These are phyloP conservation scores for Hydrocynus forskahlii DNA, from an alignment of 2,797 vertebrate genomes.

Conservation along the genomic window DNA sequence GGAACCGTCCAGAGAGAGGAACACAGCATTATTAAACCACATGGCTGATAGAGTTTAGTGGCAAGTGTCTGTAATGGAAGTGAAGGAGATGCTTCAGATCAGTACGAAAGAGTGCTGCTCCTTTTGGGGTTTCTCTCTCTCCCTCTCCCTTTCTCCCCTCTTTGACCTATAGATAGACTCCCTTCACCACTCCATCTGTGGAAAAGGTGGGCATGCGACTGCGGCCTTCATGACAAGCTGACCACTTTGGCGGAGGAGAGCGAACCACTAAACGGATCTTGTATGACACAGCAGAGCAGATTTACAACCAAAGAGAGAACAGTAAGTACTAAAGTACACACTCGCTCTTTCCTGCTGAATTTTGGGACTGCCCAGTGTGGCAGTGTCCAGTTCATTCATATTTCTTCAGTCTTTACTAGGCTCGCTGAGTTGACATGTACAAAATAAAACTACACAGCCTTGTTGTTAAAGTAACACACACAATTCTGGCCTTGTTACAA, in stretches of 20 bases:
- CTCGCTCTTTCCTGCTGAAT: constrained; percentile 20
- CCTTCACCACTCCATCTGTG: constrained; percentile 20
- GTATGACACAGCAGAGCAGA: constrained; percentile 73
- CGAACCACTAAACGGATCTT: constrained; percentile 61
- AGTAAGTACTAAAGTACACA: constrained; percentile 50
- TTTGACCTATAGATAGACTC: constrained; percentile 16
- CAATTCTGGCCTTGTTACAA: not conserved
- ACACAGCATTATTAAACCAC: constrained; percentile 83
- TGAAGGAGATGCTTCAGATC: constrained; percentile 47
- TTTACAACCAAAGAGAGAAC: constrained; percentile 71
- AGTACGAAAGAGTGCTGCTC: constrained; percentile 27
- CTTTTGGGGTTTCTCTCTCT: constrained; percentile 1
- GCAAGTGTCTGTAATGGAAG: constrained; percentile 80
- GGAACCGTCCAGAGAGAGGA: constrained; percentile 80
- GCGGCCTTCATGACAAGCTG: constrained; percentile 28
- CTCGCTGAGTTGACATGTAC: not conserved
- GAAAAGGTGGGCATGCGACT: constrained; percentile 11
- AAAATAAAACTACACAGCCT: not conserved
- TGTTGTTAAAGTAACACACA: not conserved
- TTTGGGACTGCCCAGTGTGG: constrained; percentile 23
- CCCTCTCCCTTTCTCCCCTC: not conserved
- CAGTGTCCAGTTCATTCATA: constrained; percentile 29
- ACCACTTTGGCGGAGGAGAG: constrained; percentile 44
- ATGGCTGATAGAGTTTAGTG: constrained; percentile 84
- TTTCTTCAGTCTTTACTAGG: not conserved